Base-by-base conservation (phyloP, 2,113 vertebrate species). In the Ameiurus melas region DNA sequence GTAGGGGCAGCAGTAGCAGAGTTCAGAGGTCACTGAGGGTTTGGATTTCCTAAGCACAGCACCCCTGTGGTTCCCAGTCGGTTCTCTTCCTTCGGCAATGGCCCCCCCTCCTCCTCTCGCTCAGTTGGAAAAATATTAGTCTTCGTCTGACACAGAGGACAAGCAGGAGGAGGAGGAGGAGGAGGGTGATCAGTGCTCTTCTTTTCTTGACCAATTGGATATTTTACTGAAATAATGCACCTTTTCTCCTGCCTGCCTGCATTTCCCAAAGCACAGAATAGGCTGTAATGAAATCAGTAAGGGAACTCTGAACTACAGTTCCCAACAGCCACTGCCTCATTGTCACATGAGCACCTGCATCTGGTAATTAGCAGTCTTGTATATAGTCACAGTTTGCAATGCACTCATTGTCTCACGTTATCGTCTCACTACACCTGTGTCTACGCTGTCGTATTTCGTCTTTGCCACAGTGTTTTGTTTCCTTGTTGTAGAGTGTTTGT, bases 21-120 rank as follows among this genome's bases (percentile, higher is more conserved):
- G 94, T 92, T 92, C 93, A 94, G 87, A 92, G 93, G 93, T 95
- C 90, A 90, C 66, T 39, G 87, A 90, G 92, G 94, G 93, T 95
- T 95, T 94, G 91, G 92, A 90, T 94, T 95, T 95, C 95, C 93
- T 92, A 91, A 90, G 89, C 93, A 89, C 78, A 84, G 91, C 89
- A 92, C 89, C 79, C 92, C 93, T 39, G 90, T 90, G 88, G 92
- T 92, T 90, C 90, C 91, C 87, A 90, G 92, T 91, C 85, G 85
- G 92, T 60, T 77, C 79, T 83, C 89, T 91, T 90, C 91, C 92
- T 90, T 90, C 83, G 90, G 84, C 39, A 82, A 83, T 84, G 85
- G 77, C 68, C 92, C 91, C 90, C 83, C 75, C 66, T 30, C 43
- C 77, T 30, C 81, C 88, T 90, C 89, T 90, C 85, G 78, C 64